Conservation (phyloP, 2,888 invertebrate species). For the Buathra laborator region DNA sequence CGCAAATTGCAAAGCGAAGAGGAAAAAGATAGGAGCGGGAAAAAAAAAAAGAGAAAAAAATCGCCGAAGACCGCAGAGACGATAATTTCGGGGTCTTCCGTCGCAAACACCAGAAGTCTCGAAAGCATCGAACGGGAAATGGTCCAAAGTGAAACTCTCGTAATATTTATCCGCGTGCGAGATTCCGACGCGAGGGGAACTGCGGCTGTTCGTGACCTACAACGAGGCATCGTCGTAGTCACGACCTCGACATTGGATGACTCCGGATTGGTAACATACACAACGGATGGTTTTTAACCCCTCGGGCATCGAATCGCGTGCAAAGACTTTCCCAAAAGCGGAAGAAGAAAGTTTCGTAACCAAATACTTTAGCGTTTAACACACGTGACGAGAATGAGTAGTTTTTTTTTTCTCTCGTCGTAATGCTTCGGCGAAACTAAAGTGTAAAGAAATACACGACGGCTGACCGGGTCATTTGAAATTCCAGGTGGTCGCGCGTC, state of each 20-base stretch:
- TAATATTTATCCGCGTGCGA: not conserved
- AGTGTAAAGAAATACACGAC: not conserved
- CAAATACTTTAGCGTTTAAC: slow-evolving; percentile 24
- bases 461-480: slow-evolving; percentile 36
- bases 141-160: slow-evolving; percentile 61
- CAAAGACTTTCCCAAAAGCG: slow-evolving; percentile 67
- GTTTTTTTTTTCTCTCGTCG: not conserved
- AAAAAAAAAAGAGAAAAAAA: not conserved
- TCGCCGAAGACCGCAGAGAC: slow-evolving; percentile 11
- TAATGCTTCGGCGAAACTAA: not conserved
- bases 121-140: slow-evolving; percentile 1
- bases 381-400: slow-evolving; percentile 54
- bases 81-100: not conserved
- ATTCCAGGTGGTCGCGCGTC: slow-evolving; percentile 44
- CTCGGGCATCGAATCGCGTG: slow-evolving; percentile 51
- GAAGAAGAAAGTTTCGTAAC: slow-evolving; percentile 67
- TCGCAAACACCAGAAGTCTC: not conserved
- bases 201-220: slow-evolving; percentile 68
- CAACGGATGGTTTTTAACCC: not conserved
- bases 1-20: not conserved
- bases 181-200: not conserved
- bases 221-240: slow-evolving; percentile 65
- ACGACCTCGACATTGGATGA: slow-evolving; percentile 79
- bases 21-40: not conserved
- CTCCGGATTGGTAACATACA: not conserved